Conservation (phyloP, 2,113 vertebrate species). For the Chionis minor region DNA sequence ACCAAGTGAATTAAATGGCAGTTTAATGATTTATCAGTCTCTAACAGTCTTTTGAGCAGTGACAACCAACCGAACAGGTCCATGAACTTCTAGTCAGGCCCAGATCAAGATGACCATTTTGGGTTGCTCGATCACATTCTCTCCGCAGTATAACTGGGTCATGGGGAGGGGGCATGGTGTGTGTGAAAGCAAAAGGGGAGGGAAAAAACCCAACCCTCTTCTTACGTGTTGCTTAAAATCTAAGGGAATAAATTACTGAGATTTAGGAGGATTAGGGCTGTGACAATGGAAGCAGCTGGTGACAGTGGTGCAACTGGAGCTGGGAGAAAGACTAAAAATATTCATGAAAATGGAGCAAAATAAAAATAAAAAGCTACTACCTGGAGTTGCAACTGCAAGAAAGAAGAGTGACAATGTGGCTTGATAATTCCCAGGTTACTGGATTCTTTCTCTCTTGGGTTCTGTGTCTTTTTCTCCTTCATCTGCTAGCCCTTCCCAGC, state of each 20-base stretch:
- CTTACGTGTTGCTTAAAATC: neutral
- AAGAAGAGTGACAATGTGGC: neutral
- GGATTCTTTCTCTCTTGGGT: neutral
- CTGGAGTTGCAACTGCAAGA: neutral
- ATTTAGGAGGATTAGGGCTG: neutral
- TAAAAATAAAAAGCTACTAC: neutral
- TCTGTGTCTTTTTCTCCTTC: neutral
- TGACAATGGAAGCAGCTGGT: neutral
- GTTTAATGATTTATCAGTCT: neutral
- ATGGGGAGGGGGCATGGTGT: no score
- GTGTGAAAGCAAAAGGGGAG: neutral
- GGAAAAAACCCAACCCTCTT: neutral
- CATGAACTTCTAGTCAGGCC: neutral
- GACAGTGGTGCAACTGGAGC: neutral
- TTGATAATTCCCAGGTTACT: neutral
- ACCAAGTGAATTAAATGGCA: neutral
- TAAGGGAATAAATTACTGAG: neutral
- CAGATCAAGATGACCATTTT: neutral
- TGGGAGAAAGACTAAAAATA: neutral
- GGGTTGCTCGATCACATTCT: neutral
- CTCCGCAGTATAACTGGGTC: neutral
- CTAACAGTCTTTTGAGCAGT: neutral
- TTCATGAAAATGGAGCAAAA: neutral
- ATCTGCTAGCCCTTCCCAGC: neutral
- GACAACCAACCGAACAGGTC: neutral